Conservation (phyloP, 1,140 invertebrate genomes). For the Adelges cooleyi region DNA sequence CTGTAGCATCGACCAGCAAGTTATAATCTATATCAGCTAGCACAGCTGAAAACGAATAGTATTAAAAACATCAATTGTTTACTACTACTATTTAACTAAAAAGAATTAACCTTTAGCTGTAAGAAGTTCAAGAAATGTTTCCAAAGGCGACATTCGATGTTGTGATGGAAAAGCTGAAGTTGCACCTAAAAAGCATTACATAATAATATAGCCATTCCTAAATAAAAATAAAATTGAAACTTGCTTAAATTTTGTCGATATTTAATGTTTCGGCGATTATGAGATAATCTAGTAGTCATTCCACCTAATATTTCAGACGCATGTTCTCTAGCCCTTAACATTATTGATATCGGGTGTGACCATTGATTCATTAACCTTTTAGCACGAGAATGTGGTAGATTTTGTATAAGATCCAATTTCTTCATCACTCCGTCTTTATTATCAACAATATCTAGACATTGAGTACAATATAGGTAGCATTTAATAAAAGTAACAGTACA, state of each 20-base stretch:
- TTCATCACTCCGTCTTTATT: slow-evolving; percentile 48
- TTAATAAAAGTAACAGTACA: too few species aligned
- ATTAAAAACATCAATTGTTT: slow-evolving; percentile 7
- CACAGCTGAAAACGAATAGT: slow-evolving; percentile 45
- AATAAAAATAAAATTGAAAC: neutral
- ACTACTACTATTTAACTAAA: neutral
- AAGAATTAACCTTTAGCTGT: slow-evolving; percentile 55
- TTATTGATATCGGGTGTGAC: slow-evolving; percentile 61
- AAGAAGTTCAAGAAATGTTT: slow-evolving; percentile 70
- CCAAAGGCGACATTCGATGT: slow-evolving; percentile 61
- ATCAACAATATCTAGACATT: slow-evolving; percentile 52
- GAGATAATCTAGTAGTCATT: slow-evolving; percentile 34
- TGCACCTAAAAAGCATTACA: neutral
- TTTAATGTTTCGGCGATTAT: neutral
- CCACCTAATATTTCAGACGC: slow-evolving; percentile 63
- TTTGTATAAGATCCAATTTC: slow-evolving; percentile 59
- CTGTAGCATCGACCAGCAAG: slow-evolving; percentile 65
- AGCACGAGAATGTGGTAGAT: slow-evolving; percentile 59
- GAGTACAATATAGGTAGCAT: slow-evolving; percentile 3
- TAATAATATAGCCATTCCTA: neutral
- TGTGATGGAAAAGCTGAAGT: slow-evolving; percentile 53
- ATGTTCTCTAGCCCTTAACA: slow-evolving; percentile 65
- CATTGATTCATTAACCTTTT: slow-evolving; percentile 64
- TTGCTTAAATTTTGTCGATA: slow-evolving; percentile 33
- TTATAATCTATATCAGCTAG: slow-evolving; percentile 69